Percentiles rank a stretch among this genome's conserved stretches.
Conservation (phyloP, 2,888 invertebrate genomes). For the Minunthozetes semirufus region DNA sequence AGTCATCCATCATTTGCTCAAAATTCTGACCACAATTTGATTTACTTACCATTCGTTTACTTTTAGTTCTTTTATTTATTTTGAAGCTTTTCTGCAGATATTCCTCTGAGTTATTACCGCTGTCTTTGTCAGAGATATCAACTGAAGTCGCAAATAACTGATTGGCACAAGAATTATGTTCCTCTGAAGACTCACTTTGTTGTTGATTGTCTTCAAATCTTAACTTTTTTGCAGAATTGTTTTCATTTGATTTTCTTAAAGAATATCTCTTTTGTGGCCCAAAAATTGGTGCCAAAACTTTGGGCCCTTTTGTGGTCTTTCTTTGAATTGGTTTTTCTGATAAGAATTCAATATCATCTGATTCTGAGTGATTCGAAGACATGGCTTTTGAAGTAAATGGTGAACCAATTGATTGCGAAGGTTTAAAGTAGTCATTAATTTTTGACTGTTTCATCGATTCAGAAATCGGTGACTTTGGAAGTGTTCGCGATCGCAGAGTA, state of each 20-base stretch:
- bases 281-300: neutral
- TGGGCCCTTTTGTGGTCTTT: neutral
- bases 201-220: neutral
- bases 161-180: neutral
- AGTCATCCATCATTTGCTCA: neutral
- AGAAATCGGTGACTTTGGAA: slow-evolving; percentile 6
- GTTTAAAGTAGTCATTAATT: slow-evolving; percentile 19
- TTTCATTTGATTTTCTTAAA: neutral
- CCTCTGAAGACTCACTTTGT: no score
- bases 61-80: neutral
- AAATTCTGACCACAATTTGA: no score
- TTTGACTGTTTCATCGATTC: slow-evolving; percentile 16
- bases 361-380: neutral
- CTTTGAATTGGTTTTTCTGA: neutral
- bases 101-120: no score
- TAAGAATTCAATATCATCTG: neutral
- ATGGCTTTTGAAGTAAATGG: neutral
- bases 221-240: neutral
- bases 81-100: no score
- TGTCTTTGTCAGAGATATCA: no score
- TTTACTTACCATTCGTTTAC: neutral
- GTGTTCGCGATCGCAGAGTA: neutral
- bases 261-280: neutral
- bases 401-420: neutral
- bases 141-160: no score